phyloP scores from a whole-genome alignment of 2,797 vertebrate genomes.

The Menidia menidia region DNA sequence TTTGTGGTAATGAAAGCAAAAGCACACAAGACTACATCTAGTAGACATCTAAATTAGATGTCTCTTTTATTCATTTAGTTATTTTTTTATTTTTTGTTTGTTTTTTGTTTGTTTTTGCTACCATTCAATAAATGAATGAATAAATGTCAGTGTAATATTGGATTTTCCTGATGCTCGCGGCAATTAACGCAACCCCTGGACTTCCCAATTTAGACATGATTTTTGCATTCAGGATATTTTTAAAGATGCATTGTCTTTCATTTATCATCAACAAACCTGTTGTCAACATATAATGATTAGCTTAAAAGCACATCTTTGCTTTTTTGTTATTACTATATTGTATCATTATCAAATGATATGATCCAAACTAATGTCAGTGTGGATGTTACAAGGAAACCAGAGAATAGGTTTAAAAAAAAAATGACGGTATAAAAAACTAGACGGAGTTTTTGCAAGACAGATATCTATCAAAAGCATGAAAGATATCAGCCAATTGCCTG shows the following conservation, averaged over 20 bases:
- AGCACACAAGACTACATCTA: neutral
- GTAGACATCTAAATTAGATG: neutral
- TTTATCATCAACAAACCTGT: neutral
- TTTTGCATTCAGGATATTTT: neutral
- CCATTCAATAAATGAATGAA: no score
- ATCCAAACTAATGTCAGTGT: neutral
- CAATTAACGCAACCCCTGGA: constrained; percentile 18
- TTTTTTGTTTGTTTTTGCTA: no score
- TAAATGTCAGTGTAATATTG: no score
- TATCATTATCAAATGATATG: neutral
- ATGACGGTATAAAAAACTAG: no score
- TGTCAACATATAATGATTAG: neutral
- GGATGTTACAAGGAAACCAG: neutral
- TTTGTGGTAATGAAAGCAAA: neutral
- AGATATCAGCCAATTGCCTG: constrained; percentile 30
- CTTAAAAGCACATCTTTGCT: neutral
- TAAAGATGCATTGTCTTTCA: neutral
- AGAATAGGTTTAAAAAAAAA: no score
- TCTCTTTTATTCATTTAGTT: neutral
- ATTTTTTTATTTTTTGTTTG: neutral
- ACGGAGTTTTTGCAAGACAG: neutral
- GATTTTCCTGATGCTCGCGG: neutral
- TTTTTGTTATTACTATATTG: neutral
- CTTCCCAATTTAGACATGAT: neutral
- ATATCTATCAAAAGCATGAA: constrained; percentile 19